These are phyloP conservation scores for Corythoichthys haematopterus DNA, from an alignment of 2,113 vertebrate genomes.

Conservation along the genomic window DNA sequence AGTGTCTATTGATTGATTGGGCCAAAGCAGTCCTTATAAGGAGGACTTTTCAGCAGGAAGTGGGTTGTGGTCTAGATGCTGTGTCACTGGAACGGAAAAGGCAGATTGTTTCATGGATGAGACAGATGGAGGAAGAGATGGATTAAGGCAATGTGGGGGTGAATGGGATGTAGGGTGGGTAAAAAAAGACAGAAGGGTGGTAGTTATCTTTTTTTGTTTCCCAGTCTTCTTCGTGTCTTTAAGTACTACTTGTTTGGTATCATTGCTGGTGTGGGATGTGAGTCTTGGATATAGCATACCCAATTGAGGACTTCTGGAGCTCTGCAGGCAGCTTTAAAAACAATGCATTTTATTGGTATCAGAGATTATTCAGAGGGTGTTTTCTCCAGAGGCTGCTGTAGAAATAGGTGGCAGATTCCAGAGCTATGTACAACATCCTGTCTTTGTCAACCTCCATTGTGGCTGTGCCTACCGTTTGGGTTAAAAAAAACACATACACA, in stretches of 20 bases:
- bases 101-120: slow-evolving; percentile 67
- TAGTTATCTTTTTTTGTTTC: slow-evolving; percentile 3
- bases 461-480: slow-evolving; percentile 33
- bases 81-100: slow-evolving; percentile 73
- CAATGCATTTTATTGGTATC: slow-evolving; percentile 2
- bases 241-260: not conserved
- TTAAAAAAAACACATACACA: slow-evolving; percentile 28
- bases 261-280: not conserved
- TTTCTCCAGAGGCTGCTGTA: slow-evolving; percentile 16
- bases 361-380: not conserved
- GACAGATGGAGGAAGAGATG: slow-evolving; percentile 62
- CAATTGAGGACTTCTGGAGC: not conserved
- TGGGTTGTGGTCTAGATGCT: slow-evolving; percentile 54
- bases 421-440: slow-evolving; percentile 50
- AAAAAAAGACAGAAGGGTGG: slow-evolving; percentile 28
- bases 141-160: slow-evolving; percentile 46
- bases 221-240: not conserved
- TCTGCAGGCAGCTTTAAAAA: slow-evolving; percentile 20
- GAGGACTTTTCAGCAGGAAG: slow-evolving; percentile 68
- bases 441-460: slow-evolving; percentile 61
- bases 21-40: slow-evolving; percentile 62
- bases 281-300: not conserved
- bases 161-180: not conserved
- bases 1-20: slow-evolving; percentile 24
- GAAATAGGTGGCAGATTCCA: slow-evolving; percentile 52